A percentile compares a stretch with the other conserved stretches of the same genome.
These are phyloP conservation scores for Lerista edwardsae DNA, from an alignment of 2,797 vertebrate genomes.

Conservation along the genomic window DNA sequence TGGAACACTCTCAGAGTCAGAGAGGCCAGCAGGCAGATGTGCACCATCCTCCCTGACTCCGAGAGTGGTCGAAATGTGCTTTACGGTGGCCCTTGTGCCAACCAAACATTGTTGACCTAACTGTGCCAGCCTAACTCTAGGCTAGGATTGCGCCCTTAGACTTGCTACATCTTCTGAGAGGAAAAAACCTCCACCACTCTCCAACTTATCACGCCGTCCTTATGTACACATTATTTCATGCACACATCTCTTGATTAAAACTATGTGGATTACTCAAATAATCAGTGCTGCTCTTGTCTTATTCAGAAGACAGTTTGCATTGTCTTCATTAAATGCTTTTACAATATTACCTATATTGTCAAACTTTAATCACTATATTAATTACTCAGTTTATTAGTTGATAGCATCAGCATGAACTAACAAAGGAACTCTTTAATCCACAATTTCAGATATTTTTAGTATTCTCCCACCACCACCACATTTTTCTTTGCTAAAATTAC, in stretches of 20 bases:
- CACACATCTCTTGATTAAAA: neutral
- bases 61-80: no score
- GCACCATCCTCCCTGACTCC: no score
- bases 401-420: neutral
- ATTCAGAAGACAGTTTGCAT: neutral
- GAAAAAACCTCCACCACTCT: neutral
- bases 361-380: neutral
- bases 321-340: neutral
- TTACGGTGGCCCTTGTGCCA: no score
- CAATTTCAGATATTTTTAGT: neutral
- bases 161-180: no score
- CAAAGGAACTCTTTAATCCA: neutral
- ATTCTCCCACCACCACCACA: neutral
- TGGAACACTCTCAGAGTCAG: no score
- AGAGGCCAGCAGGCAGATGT: no score
- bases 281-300: neutral
- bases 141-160: no score
- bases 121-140: no score
- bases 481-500: neutral
- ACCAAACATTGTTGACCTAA: no score
- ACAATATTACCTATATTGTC: neutral
- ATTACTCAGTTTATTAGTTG: neutral
- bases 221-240: neutral
- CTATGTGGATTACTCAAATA: neutral
- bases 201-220: neutral